A percentile compares a stretch with the other conserved stretches of the same genome.
These are phyloP conservation scores for Tragelaphus buxtoni DNA, from an alignment of 2,113 vertebrate genomes.

Conservation along the genomic window DNA sequence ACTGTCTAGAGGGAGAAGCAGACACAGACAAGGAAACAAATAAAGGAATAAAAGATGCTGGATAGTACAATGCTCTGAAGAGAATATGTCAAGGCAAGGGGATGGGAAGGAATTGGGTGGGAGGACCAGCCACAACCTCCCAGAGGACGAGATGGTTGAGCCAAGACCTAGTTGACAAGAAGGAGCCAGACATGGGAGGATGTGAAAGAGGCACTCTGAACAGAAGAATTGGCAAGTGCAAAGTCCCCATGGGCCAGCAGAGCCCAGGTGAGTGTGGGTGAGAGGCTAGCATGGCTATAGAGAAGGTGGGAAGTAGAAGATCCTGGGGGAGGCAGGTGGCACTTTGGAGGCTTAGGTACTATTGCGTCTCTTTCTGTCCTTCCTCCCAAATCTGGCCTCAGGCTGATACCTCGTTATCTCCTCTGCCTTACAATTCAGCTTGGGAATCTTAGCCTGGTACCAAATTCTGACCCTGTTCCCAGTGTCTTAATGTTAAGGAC, in stretches of 20 bases:
- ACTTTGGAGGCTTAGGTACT: neutral
- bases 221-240: neutral
- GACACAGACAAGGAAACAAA: neutral
- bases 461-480: neutral
- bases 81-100: neutral
- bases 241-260: neutral
- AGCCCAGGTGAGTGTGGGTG: fast-evolving
- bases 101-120: neutral
- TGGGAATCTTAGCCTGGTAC: neutral
- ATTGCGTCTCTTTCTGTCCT: neutral
- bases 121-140: neutral
- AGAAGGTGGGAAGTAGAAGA: fast-evolving
- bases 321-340: neutral
- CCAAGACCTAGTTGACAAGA: neutral
- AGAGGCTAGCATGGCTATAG: neutral
- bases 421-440: neutral
- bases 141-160: neutral
- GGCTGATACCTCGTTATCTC: neutral
- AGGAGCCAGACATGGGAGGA: neutral
- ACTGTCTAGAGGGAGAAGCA: neutral
- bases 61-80: neutral
- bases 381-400: neutral
- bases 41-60: neutral
- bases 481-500: neutral
- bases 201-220: neutral